phyloP scores from a whole-genome alignment of 2,888 invertebrate species.

The Lasioglossum villosulum region DNA sequence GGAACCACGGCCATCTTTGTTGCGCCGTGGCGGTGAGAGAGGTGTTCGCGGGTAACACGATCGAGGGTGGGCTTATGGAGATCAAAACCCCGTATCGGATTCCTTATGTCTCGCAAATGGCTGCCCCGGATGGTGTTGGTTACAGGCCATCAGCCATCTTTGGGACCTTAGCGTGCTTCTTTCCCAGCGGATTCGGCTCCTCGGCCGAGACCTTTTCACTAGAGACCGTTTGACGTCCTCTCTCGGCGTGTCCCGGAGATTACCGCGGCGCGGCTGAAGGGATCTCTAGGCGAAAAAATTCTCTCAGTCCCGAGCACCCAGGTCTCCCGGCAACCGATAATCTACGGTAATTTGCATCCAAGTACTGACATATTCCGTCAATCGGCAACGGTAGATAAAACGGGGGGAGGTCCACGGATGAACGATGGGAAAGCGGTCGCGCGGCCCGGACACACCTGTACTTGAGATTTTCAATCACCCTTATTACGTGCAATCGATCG shows the following conservation, averaged over 20 bases:
- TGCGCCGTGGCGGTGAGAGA: slow-evolving; percentile 55
- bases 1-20: slow-evolving; percentile 75
- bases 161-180: slow-evolving; percentile 79
- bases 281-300: not conserved
- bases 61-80: slow-evolving; percentile 84
- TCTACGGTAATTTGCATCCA: slow-evolving; percentile 47
- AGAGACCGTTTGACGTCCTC: not conserved
- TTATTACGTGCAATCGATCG: slow-evolving; percentile 48
- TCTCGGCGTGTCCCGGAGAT: not conserved
- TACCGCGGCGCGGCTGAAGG: not conserved
- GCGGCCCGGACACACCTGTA: slow-evolving; percentile 31
- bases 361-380: slow-evolving; percentile 47
- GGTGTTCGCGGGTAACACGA: slow-evolving; percentile 82
- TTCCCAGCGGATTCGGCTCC: slow-evolving; percentile 56
- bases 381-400: slow-evolving; percentile 56
- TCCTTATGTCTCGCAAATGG: slow-evolving; percentile 82
- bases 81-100: slow-evolving; percentile 83
- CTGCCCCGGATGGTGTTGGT: slow-evolving; percentile 82
- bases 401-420: slow-evolving; percentile 21
- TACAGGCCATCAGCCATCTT: slow-evolving; percentile 82
- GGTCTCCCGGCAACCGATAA: slow-evolving; percentile 40
- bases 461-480: slow-evolving; percentile 55
- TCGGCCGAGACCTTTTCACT: slow-evolving; percentile 6
- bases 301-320: not conserved
- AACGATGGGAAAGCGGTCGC: slow-evolving; percentile 52